These are phyloP conservation scores for Parasteatoda tepidariorum DNA, from an alignment of 1,140 invertebrate genomes.

Conservation along the genomic window DNA sequence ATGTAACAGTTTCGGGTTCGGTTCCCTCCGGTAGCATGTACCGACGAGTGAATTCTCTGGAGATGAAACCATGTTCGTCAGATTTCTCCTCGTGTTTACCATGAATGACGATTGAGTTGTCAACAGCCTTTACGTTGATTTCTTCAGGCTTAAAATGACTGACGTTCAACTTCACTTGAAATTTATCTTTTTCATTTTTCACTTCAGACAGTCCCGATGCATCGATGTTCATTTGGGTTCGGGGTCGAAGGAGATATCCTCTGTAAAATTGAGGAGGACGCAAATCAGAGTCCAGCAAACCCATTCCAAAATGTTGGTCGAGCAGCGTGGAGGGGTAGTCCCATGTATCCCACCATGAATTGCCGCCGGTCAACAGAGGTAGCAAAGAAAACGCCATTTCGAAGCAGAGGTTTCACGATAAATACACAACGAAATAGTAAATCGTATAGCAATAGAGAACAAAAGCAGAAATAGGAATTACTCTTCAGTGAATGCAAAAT, in stretches of 20 bases:
- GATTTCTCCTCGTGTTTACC: slow-evolving; percentile 66
- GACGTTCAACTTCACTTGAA: not conserved
- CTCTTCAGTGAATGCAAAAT: too few relatives aligned
- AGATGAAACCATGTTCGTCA: slow-evolving; percentile 77
- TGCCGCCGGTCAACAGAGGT: too few relatives aligned
- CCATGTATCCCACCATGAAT: slow-evolving; percentile 44
- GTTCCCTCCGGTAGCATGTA: slow-evolving; percentile 76
- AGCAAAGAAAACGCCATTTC: too few relatives aligned
- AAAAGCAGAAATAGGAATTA: too few relatives aligned
- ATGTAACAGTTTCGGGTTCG: slow-evolving; percentile 75
- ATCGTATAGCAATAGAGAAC: too few relatives aligned
- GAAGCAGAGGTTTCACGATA: too few relatives aligned
- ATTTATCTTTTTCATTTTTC: not conserved
- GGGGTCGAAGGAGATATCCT: slow-evolving; percentile 56
- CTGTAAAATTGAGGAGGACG: slow-evolving; percentile 39
- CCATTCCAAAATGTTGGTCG: slow-evolving; percentile 64
- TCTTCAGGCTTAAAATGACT: not conserved
- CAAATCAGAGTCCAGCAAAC: slow-evolving; percentile 62
- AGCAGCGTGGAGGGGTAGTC: slow-evolving; percentile 58
- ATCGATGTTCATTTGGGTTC: not conserved
- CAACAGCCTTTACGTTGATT: slow-evolving; percentile 64
- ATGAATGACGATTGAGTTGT: slow-evolving; percentile 67
- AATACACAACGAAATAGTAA: too few relatives aligned
- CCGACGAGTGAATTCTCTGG: slow-evolving; percentile 80
- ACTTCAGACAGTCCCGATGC: slow-evolving; percentile 17